These are phyloP conservation scores for Urophycis tenuis DNA, from an alignment of 2,797 vertebrate species.

Conservation along the genomic window DNA sequence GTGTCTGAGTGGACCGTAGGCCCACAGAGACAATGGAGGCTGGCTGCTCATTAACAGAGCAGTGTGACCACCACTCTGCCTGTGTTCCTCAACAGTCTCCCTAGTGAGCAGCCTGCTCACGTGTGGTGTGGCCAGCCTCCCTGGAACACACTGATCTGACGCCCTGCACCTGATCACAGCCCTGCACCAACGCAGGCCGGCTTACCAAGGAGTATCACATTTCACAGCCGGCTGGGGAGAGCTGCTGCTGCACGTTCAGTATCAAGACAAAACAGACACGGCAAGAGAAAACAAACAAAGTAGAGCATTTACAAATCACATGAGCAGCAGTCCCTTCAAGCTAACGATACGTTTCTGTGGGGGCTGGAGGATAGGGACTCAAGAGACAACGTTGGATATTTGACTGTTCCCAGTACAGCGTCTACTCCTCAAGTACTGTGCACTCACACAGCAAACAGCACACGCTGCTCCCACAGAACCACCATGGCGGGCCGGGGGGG, in stretches of 20 bases:
- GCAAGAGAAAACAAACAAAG: not conserved
- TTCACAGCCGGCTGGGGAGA: too few species aligned
- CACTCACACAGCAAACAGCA: too few species aligned
- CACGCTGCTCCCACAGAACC: too few species aligned
- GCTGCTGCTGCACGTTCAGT: not conserved
- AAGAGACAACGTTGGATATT: not conserved
- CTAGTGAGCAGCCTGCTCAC: too few species aligned
- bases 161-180: too few species aligned
- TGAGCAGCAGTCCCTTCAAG: not conserved
- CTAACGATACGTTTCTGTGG: not conserved
- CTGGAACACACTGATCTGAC: conserved; percentile 56
- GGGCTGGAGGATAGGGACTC: too few species aligned
- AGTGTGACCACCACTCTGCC: not conserved
- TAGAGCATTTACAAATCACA: not conserved
- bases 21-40: not conserved
- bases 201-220: conserved; percentile 64
- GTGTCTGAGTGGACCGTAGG: not conserved
- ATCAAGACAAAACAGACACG: not conserved
- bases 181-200: too few species aligned
- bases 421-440: not conserved
- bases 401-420: not conserved
- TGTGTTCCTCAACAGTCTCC: not conserved
- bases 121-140: conserved; percentile 26
- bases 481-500: too few species aligned
- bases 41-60: not conserved